Conservation (phyloP, 2,797 vertebrate species). For the Ispidina lecontei region DNA sequence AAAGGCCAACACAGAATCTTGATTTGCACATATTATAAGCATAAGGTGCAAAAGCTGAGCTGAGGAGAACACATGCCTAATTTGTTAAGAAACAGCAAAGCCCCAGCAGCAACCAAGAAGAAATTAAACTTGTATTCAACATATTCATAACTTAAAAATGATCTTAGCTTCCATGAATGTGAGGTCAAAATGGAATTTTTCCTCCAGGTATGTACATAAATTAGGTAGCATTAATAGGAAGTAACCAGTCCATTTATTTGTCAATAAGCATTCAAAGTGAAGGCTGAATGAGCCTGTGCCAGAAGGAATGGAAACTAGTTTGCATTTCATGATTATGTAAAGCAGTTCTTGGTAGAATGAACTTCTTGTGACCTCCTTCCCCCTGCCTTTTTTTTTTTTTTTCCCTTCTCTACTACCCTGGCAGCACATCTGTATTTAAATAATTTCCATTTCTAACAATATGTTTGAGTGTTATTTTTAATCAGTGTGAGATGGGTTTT, state of each 20-base stretch:
- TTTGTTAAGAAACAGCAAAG: slow-evolving; percentile 67
- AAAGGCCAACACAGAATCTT: not conserved
- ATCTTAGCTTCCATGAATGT: slow-evolving; percentile 40
- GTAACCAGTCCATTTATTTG: slow-evolving; percentile 73
- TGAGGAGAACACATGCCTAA: slow-evolving; percentile 44
- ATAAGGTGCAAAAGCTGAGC: slow-evolving; percentile 47
- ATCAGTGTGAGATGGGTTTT: not conserved
- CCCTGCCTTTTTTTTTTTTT: not conserved
- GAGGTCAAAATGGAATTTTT: slow-evolving; percentile 69
- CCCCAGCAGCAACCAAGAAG: slow-evolving; percentile 45
- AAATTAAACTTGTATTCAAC: slow-evolving; percentile 64
- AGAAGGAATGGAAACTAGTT: slow-evolving; percentile 67
- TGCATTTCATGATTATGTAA: slow-evolving; percentile 71
- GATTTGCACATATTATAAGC: slow-evolving; percentile 11
- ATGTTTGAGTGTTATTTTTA: slow-evolving; percentile 6
- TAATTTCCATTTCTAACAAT: slow-evolving; percentile 31
- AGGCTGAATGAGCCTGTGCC: slow-evolving; percentile 55
- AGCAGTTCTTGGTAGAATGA: slow-evolving; percentile 52
- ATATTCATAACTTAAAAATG: slow-evolving; percentile 51
- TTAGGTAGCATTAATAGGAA: slow-evolving; percentile 68
- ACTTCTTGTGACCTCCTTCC: slow-evolving; percentile 37
- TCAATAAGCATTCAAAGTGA: slow-evolving; percentile 69
- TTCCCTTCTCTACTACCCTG: not conserved
- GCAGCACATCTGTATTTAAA: not conserved
- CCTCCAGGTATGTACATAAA: slow-evolving; percentile 72